phyloP scores from a whole-genome alignment of 2,888 invertebrate species.

The Ramazzottius varieornatus region DNA sequence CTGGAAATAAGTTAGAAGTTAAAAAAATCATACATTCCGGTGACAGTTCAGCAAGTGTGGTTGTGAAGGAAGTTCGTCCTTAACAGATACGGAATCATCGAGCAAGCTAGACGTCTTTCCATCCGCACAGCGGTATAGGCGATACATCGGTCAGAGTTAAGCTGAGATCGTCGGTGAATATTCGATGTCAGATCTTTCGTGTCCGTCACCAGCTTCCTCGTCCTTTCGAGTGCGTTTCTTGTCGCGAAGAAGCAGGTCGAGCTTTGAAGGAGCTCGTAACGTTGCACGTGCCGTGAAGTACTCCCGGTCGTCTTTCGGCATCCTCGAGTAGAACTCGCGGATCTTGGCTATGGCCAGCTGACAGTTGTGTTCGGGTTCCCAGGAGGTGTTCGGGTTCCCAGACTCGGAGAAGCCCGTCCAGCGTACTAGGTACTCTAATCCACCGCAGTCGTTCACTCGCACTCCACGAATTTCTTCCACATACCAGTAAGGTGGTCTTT shows the following conservation, averaged over 20 bases:
- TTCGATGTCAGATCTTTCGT: too few relatives aligned
- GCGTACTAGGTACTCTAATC: not conserved
- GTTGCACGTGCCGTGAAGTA: not conserved
- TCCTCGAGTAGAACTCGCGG: not conserved
- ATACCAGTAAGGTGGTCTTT: not conserved
- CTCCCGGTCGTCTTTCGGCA: not conserved
- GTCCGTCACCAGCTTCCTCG: too few relatives aligned
- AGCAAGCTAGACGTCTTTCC: too few relatives aligned
- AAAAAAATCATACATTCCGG: too few relatives aligned
- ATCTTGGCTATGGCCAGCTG: not conserved
- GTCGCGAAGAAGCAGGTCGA: not conserved
- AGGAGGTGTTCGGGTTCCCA: not conserved
- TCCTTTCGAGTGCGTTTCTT: not conserved
- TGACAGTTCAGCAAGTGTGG: too few relatives aligned
- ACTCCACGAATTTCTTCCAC: conserved; percentile 1
- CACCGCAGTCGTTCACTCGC: not conserved
- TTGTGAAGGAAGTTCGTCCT: too few relatives aligned
- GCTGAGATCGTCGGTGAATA: too few relatives aligned
- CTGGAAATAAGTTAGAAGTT: too few relatives aligned
- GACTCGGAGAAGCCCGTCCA: not conserved
- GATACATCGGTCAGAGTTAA: too few relatives aligned
- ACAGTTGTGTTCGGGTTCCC: not conserved
- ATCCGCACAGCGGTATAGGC: too few relatives aligned
- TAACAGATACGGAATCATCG: too few relatives aligned
- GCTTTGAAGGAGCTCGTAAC: not conserved